Conservation (phyloP, 2,113 vertebrate species). For the Calidris pugnax region DNA sequence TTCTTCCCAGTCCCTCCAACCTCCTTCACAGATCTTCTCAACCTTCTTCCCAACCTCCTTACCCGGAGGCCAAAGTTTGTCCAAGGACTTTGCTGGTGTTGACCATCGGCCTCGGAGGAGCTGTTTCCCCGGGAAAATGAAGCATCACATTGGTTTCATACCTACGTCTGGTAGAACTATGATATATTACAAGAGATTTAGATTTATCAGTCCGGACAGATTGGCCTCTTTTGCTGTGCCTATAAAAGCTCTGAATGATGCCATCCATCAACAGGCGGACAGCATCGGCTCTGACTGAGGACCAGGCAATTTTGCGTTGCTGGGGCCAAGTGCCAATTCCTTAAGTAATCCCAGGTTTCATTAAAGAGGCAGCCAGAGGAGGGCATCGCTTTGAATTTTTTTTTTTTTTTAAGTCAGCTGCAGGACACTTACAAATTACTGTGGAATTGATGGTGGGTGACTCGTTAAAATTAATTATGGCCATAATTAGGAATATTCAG, state of each 20-base stretch:
- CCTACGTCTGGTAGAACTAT: slow-evolving; percentile 3
- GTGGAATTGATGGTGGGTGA: slow-evolving; percentile 49
- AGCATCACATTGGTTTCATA: neutral
- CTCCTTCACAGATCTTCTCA: neutral
- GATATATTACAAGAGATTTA: slow-evolving; percentile 58
- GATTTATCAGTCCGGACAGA: slow-evolving; percentile 59
- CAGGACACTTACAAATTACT: slow-evolving; percentile 57
- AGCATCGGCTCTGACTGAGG: slow-evolving; percentile 41
- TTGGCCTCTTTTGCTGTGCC: slow-evolving; percentile 50
- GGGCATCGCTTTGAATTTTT: neutral
- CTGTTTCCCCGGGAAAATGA: neutral
- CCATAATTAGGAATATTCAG: slow-evolving; percentile 64
- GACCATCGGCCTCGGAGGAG: neutral
- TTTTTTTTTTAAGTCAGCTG: slow-evolving; percentile 22
- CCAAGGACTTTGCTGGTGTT: neutral
- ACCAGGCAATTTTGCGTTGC: slow-evolving; percentile 36
- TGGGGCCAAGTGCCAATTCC: slow-evolving; percentile 53
- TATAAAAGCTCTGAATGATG: slow-evolving; percentile 61
- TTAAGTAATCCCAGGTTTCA: slow-evolving; percentile 61
- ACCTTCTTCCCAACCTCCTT: neutral
- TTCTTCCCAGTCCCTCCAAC: neutral
- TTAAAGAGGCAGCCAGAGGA: slow-evolving; percentile 43
- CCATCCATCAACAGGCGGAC: slow-evolving; percentile 44
- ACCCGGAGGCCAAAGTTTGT: neutral
- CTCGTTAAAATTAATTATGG: slow-evolving; percentile 72